These are phyloP conservation scores for Siderastrea radians DNA, from an alignment of 92 coral and sea anemone genomes.

Conservation along the genomic window DNA sequence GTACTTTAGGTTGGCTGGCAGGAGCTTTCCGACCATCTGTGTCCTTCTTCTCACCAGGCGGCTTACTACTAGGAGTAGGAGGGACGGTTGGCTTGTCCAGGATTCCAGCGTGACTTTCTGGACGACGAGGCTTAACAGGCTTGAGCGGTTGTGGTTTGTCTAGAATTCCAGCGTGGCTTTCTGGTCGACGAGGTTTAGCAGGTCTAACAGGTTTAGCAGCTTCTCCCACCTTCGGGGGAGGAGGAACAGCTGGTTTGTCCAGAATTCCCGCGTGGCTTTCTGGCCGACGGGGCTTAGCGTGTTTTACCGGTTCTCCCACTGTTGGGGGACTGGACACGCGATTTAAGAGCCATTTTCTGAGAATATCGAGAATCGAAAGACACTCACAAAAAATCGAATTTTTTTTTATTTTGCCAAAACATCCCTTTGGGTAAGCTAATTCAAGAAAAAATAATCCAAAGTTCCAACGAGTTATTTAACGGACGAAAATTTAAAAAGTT, in stretches of 20 bases:
- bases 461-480: too few species aligned
- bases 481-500: too few species aligned
- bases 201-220: not conserved
- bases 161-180: constrained; percentile 59
- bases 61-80: constrained; percentile 23
- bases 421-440: too few species aligned
- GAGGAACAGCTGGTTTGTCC: constrained; percentile 25
- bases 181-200: constrained; percentile 45
- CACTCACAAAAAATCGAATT: too few species aligned
- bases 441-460: too few species aligned
- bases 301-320: not conserved
- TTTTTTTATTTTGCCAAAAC: too few species aligned
- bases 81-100: constrained; percentile 29
- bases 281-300: constrained; percentile 36
- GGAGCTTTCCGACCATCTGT: not conserved
- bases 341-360: too few species aligned
- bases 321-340: too few species aligned
- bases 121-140: constrained; percentile 16
- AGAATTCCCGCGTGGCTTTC: constrained; percentile 64
- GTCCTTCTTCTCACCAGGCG: not conserved
- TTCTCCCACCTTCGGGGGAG: not conserved
- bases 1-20: constrained; percentile 22
- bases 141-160: constrained; percentile 8
- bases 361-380: too few species aligned
- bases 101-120: constrained; percentile 66